Evolutionary conservation across 1,140 invertebrate genomes (phyloP), one percentile per base, ranked within the genome.

Genomic region (Microplitis demolitor): DNA sequence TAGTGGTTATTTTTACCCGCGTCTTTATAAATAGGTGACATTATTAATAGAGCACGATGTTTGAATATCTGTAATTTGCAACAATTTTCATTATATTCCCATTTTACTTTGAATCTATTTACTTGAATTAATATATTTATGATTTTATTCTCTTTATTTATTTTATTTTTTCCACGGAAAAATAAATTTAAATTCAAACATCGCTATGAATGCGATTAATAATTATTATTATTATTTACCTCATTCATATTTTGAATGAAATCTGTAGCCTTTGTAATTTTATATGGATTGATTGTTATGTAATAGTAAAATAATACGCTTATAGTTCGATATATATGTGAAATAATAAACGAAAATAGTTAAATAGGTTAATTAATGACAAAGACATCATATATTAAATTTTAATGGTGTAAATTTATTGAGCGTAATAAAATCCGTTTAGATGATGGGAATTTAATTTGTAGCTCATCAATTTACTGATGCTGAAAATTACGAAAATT

Each of bases 21-120:
- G 69, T 71, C 74, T 63, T 72, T 80, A 81, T 80, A 80, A 80
- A 78, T 81, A 80, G 75, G 67, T 37, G 64, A 63, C 66, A 81
- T 77, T 80, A 80, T 80, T 81, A 80, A 80, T 81, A 80, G 80
- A 74, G 71, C 62, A 8, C 62, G 67, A 70, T 61, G 60, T 74
- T 72, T 64, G 68, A 67, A 78, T 71, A 62, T 72, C 74, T 74
- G 77, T 79, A 74, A 78, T 77, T 78, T 70, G 68, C 51, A 62
- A 51, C 45, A 66, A 74, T 77, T 66, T 71, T 63, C 56, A 33
- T 34, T 64, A 56, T n/a, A 53, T n/a, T 60, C 39, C 13, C 5
- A 31, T 31, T 35, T 14, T 2, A 33, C 11, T 35, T 35, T 35
- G n/a, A 9, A 9, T 62, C 37, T n/a, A n/a, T 62, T 35, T 34